These are phyloP conservation scores for Catocala nupta DNA, from an alignment of 2,888 invertebrate genomes.

Conservation along the genomic window DNA sequence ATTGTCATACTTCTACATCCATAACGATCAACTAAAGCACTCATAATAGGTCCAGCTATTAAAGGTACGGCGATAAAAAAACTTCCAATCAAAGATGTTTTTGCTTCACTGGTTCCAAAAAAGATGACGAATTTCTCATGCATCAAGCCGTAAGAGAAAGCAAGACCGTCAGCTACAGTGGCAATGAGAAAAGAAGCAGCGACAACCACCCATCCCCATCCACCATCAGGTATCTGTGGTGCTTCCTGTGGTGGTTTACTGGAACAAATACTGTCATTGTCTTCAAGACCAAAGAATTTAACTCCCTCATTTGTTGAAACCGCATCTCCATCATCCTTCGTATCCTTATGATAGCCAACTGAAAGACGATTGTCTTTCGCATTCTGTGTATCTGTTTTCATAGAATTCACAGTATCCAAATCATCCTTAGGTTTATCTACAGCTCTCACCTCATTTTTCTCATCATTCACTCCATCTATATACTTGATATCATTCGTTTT, in stretches of 20 bases:
- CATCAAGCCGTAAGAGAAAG: conserved; percentile 96
- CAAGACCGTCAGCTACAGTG: conserved; percentile 96
- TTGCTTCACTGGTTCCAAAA: conserved; percentile 93
- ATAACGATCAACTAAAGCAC: conserved; percentile 94
- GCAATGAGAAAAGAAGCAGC: conserved; percentile 94
- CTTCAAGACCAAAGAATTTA: conserved; percentile 84
- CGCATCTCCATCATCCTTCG: conserved; percentile 76
- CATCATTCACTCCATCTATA: conserved; percentile 72
- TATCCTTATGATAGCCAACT: conserved; percentile 68
- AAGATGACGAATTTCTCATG: conserved; percentile 92
- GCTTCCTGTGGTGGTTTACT: conserved; percentile 73
- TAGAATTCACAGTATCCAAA: conserved; percentile 77
- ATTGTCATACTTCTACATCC: conserved; percentile 93
- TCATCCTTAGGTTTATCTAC: conserved; percentile 67
- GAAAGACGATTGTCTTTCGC: conserved; percentile 63
- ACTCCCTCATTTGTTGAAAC: conserved; percentile 82
- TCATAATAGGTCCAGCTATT: conserved; percentile 94
- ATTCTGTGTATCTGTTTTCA: conserved; percentile 69
- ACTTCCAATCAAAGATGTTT: conserved; percentile 96
- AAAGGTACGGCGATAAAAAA: conserved; percentile 96
- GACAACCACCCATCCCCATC: conserved; percentile 97
- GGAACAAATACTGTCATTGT: conserved; percentile 83
- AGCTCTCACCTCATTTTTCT: conserved; percentile 62
- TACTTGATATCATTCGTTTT: conserved; percentile 72
- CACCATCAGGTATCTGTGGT: conserved; percentile 93